Conservation (phyloP, 2,888 invertebrate genomes). For the Ormyrus rosae region DNA sequence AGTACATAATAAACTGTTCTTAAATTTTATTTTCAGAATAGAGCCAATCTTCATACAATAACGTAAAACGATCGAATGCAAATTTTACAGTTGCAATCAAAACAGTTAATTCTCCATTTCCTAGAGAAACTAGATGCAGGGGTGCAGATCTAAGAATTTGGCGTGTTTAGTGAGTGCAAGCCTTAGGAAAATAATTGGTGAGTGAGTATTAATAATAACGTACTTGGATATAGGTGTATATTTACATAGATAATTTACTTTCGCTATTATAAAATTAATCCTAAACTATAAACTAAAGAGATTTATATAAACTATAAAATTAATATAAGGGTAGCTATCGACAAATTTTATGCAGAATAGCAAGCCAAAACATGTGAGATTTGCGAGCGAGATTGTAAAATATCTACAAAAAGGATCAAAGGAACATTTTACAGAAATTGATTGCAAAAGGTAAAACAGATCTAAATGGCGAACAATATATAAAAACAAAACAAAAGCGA, state of each 20-base stretch:
- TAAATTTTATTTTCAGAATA: background rate
- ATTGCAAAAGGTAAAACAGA: too few relatives aligned
- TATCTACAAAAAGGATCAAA: constrained; percentile 6
- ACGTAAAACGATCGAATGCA: background rate
- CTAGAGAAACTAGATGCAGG: constrained; percentile 21
- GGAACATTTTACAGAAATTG: too few relatives aligned
- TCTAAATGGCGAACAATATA: too few relatives aligned
- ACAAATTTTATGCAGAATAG: constrained; percentile 12
- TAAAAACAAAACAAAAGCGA: too few relatives aligned
- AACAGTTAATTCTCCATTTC: constrained; percentile 37
- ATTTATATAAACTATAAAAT: constrained; percentile 29
- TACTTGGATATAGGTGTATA: constrained; percentile 27
- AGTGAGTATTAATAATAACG: constrained; percentile 42
- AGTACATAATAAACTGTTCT: too few relatives aligned
- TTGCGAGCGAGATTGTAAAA: constrained; percentile 23
- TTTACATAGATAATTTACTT: background rate
- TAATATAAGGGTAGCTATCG: background rate
- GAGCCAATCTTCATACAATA: constrained; percentile 15
- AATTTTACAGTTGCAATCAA: constrained; percentile 25
- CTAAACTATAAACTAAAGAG: constrained; percentile 20
- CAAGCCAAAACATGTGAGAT: constrained; percentile 15
- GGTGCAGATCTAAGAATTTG: constrained; percentile 18
- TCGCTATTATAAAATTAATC: constrained; percentile 4
- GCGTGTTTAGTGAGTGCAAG: constrained; percentile 25
- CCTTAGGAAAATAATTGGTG: constrained; percentile 13